Base-by-base conservation (phyloP, 2,888 invertebrate species). In the Scaeva pyrastri region DNA sequence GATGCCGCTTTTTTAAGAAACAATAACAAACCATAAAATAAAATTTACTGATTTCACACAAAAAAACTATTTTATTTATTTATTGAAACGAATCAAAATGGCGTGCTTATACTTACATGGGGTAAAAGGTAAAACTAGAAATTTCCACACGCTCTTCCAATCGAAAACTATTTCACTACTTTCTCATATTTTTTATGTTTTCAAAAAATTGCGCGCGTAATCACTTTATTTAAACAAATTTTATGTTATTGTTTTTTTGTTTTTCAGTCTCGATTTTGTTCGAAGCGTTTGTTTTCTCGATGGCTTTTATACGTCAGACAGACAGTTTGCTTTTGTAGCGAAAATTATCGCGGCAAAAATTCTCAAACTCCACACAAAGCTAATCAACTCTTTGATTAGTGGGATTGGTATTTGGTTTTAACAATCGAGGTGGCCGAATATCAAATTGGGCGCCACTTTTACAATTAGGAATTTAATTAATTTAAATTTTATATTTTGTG, bases 21-120 rank as follows among this genome's bases (percentile, higher is more conserved):
- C 68, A 86, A 82, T 77, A 86, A 86, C 82, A 86, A 74, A 86
- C 45, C 41, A 45, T 16, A 56, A 26, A 43, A 56, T 43, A 71
- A 21, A 7, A 14, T 19, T 14, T 5, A 62, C 11, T 43, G 1
- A 62, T 41, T 23, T 21, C 1, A 23, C 12, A 58, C 7, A 39
- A 21, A 19, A 7, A 19, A 19, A 16, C 1, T 1, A 41, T 21
- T 31, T 45, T 21, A 39, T 6, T 36, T 23, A 52, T 52, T 50
- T 68, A 68, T 68, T 68, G 52, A 52, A 39, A n/a, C 23, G 23
- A 52, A 39, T 23, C 39, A 68, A 68, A 41, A 68, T 68, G 68
- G 68, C 68, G 68, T 66, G 48, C 66, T 50, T 6, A 64, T 1
- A 68, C 36, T 36, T 50, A 68, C 50, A 36, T 68, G 39, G 11